Percentiles rank a stretch among this genome's conserved stretches.
Evolutionary conservation across 2,888 invertebrate species (phyloP).

Genomic region (Syrista parreyssii): DNA sequence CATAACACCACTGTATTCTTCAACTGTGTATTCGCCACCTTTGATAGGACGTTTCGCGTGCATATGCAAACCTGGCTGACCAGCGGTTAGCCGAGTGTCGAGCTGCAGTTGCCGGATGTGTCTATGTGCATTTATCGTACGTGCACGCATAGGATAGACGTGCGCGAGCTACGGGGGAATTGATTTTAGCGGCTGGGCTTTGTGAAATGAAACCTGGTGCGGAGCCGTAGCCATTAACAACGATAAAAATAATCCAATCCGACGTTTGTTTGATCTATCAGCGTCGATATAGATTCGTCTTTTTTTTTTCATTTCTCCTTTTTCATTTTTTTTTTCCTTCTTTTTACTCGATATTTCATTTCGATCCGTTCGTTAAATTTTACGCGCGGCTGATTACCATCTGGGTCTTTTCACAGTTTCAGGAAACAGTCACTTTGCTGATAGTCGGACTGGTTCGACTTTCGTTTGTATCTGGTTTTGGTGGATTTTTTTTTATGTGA

Average conservation of each 20-base stretch:
- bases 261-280: conserved; percentile 63
- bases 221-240: conserved; percentile 58
- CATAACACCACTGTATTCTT: background rate
- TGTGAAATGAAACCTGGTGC: conserved; percentile 59
- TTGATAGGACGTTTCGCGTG: background rate
- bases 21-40: background rate
- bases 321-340: background rate
- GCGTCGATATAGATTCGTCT: conserved; percentile 37
- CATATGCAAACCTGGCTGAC: background rate
- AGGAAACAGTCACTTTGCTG: background rate
- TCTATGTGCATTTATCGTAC: background rate
- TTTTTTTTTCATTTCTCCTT: background rate
- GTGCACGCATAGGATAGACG: background rate
- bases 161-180: conserved; percentile 41
- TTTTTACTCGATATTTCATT: background rate
- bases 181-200: conserved; percentile 59
- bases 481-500: background rate
- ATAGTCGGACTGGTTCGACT: background rate
- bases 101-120: background rate
- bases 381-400: background rate
- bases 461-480: background rate
- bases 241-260: conserved; percentile 63
- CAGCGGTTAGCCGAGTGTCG: background rate
- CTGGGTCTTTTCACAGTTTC: background rate
- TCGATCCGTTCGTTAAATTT: background rate